Evolutionary conservation across 2,888 invertebrate genomes (phyloP).

Genomic region (Plebejus argus): DNA sequence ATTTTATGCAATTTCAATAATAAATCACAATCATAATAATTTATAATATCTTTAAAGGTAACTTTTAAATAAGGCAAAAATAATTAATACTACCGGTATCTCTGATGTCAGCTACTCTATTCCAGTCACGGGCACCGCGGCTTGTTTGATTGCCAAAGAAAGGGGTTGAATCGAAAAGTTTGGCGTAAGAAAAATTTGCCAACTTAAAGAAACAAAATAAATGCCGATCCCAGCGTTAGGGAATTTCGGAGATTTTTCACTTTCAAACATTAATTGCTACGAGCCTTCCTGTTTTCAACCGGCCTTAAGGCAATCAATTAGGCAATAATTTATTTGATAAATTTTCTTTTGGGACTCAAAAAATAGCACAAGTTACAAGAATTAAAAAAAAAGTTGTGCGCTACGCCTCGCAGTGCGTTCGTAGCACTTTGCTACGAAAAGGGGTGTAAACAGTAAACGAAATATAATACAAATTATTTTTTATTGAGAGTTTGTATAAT

Average conservation of each 20-base stretch:
- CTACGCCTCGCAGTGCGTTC: not conserved
- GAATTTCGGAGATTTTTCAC: constrained; percentile 78
- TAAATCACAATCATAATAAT: not conserved
- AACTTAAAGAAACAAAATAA: constrained; percentile 75
- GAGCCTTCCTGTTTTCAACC: constrained; percentile 69
- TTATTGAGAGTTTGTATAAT: too few relatives aligned
- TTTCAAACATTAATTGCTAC: constrained; percentile 76
- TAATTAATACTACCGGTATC: not conserved
- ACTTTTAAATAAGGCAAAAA: not conserved
- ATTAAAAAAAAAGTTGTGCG: not conserved
- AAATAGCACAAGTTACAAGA: not conserved
- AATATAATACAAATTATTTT: too few relatives aligned
- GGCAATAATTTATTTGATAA: constrained; percentile 55
- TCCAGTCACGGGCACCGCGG: constrained; percentile 47
- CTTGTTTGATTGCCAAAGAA: constrained; percentile 72
- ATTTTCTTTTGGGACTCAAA: constrained; percentile 36
- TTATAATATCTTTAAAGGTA: not conserved
- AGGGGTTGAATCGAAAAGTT: constrained; percentile 76
- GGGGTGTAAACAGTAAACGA: too few relatives aligned
- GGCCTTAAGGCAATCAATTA: constrained; percentile 72
- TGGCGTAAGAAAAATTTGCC: constrained; percentile 72
- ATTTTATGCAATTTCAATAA: too few relatives aligned
- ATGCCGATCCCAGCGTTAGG: constrained; percentile 56
- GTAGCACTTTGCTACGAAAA: not conserved
- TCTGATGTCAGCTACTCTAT: constrained; percentile 35